Percentiles rank a stretch among this genome's conserved stretches.
These are phyloP conservation scores for Entelurus aequoreus DNA, from an alignment of 2,113 vertebrate species.

Conservation along the genomic window DNA sequence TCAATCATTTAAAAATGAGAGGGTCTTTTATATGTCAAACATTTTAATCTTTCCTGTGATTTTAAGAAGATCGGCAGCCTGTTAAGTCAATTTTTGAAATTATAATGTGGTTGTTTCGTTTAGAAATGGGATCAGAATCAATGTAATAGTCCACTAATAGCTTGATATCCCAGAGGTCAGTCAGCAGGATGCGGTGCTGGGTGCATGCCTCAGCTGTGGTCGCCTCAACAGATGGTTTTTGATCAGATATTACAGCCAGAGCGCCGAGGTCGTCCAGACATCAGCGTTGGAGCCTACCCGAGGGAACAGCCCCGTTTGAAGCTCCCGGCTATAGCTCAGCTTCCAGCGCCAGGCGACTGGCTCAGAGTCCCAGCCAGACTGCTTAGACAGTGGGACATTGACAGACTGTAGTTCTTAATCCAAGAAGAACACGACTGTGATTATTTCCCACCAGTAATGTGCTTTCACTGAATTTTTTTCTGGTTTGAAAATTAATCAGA, in stretches of 20 bases:
- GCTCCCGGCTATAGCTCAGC: conserved; percentile 28
- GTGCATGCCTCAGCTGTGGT: conserved; percentile 32
- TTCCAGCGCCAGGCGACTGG: conserved; percentile 40
- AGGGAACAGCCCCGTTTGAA: conserved; percentile 42
- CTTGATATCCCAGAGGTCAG: conserved; percentile 70
- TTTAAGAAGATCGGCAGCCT: background rate
- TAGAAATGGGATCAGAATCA: conserved; percentile 57
- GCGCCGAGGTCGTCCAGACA: conserved; percentile 57
- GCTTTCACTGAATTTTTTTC: conserved; percentile 16
- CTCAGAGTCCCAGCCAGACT: conserved; percentile 41
- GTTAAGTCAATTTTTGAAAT: conserved; percentile 1
- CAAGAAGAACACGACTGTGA: conserved; percentile 12
- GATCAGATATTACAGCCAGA: conserved; percentile 69
- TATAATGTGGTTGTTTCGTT: conserved; percentile 31
- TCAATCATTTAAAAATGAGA: background rate
- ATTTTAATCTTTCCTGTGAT: background rate
- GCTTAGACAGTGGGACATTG: conserved; percentile 28
- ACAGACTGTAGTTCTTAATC: conserved; percentile 46
- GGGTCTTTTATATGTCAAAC: background rate
- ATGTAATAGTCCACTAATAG: conserved; percentile 61
- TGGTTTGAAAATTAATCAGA: conserved; percentile 28
- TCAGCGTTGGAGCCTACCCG: conserved; percentile 45
- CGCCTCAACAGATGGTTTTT: conserved; percentile 73
- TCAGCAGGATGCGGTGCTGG: conserved; percentile 42
- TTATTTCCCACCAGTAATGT: conserved; percentile 30